Evolutionary conservation across 2,113 vertebrate genomes (phyloP).

Genomic region (Chinchilla lanigera): DNA sequence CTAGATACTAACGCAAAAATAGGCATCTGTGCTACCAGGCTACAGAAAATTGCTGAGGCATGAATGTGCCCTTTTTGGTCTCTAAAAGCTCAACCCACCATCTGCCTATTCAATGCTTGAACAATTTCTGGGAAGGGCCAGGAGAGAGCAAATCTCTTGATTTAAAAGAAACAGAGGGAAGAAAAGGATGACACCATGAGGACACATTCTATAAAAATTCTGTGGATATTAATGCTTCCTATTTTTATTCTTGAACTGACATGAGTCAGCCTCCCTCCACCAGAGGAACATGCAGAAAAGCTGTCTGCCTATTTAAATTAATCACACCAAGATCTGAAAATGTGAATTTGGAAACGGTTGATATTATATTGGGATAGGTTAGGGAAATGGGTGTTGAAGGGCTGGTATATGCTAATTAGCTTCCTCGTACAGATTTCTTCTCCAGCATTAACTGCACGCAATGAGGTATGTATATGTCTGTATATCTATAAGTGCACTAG

Average conservation of each 20-base stretch:
- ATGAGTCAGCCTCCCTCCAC: conserved; percentile 62
- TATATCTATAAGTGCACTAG: neutral
- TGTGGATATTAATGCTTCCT: conserved; percentile 64
- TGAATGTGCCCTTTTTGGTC: conserved; percentile 55
- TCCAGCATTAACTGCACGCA: neutral
- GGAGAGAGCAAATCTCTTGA: conserved; percentile 11
- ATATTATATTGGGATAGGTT: neutral
- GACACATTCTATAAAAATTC: conserved; percentile 63
- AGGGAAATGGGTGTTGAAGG: neutral
- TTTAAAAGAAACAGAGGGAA: conserved; percentile 58
- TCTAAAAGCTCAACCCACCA: conserved; percentile 64
- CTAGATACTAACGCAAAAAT: conserved; percentile 3
- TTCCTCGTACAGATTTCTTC: neutral
- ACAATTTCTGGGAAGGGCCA: conserved; percentile 41
- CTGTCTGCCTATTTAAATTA: conserved; percentile 64
- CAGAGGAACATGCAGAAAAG: conserved; percentile 53
- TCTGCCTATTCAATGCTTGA: conserved; percentile 67
- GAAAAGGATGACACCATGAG: conserved; percentile 57
- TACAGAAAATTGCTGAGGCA: conserved; percentile 63
- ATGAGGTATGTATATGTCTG: neutral
- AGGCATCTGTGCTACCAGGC: conserved; percentile 40
- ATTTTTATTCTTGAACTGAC: conserved; percentile 71
- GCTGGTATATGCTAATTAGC: neutral
- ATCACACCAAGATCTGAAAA: conserved; percentile 59
- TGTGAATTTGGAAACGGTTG: conserved; percentile 34